phyloP scores from a whole-genome alignment of 1,140 invertebrate species.

The Bicyclus anynana region DNA sequence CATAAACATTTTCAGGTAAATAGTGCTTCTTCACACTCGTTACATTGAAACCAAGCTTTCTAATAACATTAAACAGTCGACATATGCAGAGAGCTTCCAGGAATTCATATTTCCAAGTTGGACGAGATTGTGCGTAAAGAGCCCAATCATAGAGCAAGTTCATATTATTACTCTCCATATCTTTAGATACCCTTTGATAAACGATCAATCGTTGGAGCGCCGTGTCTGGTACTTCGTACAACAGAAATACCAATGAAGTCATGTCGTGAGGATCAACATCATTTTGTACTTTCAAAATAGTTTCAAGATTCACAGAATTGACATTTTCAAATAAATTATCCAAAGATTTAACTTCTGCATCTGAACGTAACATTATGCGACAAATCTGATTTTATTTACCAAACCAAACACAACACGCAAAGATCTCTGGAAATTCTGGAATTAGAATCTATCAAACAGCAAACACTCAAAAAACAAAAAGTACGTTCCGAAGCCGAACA shows the following conservation, averaged over 20 bases:
- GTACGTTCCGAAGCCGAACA: too few species aligned
- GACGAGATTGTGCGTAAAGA: constrained; percentile 35
- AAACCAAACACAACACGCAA: too few species aligned
- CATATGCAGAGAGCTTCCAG: constrained; percentile 60
- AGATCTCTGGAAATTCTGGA: too few species aligned
- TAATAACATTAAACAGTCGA: constrained; percentile 49
- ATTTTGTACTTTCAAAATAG: constrained; percentile 54
- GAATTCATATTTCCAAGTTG: constrained; percentile 62
- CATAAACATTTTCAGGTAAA: constrained; percentile 36
- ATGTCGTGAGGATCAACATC: constrained; percentile 57
- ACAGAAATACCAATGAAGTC: constrained; percentile 60
- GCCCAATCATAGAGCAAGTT: constrained; percentile 64
- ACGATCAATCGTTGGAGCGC: constrained; percentile 57
- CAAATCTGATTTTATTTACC: too few species aligned
- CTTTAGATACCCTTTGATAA: constrained; percentile 49
- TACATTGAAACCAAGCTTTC: constrained; percentile 58
- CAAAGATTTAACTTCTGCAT: constrained; percentile 26
- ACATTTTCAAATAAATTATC: constrained; percentile 36
- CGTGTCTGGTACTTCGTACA: constrained; percentile 61
- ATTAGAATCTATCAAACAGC: too few species aligned
- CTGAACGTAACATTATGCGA: constrained; percentile 37
- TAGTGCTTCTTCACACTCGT: constrained; percentile 43
- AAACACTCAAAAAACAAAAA: too few species aligned
- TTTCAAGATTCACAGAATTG: constrained; percentile 40
- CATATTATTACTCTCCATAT: constrained; percentile 38